These are phyloP conservation scores for Eubasilissa splendida DNA, from an alignment of 2,888 invertebrate genomes.

Conservation along the genomic window DNA sequence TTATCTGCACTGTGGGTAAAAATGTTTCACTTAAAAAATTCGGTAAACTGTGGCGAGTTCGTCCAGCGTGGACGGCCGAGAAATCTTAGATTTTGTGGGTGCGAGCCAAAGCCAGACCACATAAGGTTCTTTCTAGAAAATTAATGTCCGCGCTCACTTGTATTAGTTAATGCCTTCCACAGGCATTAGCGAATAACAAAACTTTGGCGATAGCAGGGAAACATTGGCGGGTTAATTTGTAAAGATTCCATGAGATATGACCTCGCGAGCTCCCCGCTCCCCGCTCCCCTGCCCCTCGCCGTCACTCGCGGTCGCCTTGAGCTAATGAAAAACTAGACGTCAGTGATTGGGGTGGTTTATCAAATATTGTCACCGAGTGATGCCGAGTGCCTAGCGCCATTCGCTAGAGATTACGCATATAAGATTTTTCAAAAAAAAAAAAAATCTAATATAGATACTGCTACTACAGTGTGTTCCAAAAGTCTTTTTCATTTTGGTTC, in stretches of 20 bases:
- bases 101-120: constrained; percentile 41
- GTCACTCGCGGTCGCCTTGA: not conserved
- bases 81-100: constrained; percentile 21
- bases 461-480: too few relatives aligned
- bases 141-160: constrained; percentile 52
- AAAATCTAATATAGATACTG: too few relatives aligned
- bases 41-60: not conserved
- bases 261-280: constrained; percentile 18
- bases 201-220: constrained; percentile 49
- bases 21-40: not conserved
- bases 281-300: not conserved
- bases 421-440: too few relatives aligned
- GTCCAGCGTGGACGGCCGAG: not conserved
- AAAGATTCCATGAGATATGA: constrained; percentile 53
- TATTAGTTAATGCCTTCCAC: constrained; percentile 54
- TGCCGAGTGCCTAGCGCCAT: too few relatives aligned
- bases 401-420: too few relatives aligned
- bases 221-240: constrained; percentile 48
- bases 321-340: not conserved
- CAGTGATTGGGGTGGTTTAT: too few relatives aligned
- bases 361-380: too few relatives aligned
- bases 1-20: too few relatives aligned
- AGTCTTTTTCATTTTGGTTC: too few relatives aligned
- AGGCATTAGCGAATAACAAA: constrained; percentile 55
- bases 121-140: constrained; percentile 49